Conservation (phyloP, 30 jellyfish, hydroid and myxozoan species). For the Turritopsis dohrnii region DNA sequence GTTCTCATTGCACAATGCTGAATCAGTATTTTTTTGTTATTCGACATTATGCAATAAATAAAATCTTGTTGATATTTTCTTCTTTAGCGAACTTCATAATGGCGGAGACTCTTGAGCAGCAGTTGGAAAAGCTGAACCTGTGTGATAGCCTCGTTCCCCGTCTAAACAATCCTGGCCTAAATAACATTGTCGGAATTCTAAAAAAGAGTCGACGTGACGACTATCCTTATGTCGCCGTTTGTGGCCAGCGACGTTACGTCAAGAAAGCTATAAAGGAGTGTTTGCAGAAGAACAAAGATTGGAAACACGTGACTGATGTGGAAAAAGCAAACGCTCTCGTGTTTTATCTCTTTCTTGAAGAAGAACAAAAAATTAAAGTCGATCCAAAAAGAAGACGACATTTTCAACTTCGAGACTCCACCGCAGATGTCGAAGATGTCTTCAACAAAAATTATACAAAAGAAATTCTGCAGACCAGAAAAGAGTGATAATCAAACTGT, state of each 20-base stretch:
- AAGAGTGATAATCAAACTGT: no score
- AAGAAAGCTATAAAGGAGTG: background rate
- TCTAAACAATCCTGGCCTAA: background rate
- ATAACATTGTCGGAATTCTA: background rate
- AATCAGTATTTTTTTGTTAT: no score
- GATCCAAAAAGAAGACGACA: background rate
- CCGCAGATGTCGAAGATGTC: background rate
- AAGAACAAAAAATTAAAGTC: background rate
- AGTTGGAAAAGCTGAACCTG: background rate
- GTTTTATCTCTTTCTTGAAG: background rate
- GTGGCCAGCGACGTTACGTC: background rate
- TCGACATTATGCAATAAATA: background rate
- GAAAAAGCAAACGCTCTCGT: background rate
- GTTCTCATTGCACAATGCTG: no score
- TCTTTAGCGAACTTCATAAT: background rate
- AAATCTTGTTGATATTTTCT: background rate
- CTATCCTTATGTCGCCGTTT: background rate
- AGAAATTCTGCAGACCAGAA: background rate
- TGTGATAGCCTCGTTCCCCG: background rate
- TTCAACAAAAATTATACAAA: background rate
- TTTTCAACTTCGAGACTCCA: background rate
- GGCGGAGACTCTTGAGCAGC: background rate
- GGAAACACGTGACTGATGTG: background rate
- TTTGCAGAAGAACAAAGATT: background rate
- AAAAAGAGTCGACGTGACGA: background rate